These are phyloP conservation scores for Hydrolagus affinis DNA, from an alignment of 2,113 vertebrate genomes.

Conservation along the genomic window DNA sequence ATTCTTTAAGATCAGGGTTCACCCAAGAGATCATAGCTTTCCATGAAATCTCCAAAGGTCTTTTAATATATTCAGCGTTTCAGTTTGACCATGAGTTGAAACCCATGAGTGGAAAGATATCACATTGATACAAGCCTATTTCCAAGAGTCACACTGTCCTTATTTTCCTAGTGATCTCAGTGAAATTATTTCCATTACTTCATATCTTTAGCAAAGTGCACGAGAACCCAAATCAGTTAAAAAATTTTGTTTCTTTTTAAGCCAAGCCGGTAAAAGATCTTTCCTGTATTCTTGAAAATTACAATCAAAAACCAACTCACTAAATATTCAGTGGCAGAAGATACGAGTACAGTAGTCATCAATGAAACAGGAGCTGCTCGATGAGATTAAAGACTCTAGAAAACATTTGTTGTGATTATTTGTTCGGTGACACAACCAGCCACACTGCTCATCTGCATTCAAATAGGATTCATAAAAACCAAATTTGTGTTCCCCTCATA, in stretches of 20 bases:
- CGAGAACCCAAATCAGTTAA: background rate
- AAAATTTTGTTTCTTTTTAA: background rate
- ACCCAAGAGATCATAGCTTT: no score
- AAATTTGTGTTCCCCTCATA: slow-evolving; percentile 10
- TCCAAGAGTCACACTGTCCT: background rate
- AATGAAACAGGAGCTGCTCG: slow-evolving; percentile 15
- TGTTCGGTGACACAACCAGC: background rate
- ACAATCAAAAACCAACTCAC: background rate
- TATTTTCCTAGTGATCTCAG: background rate
- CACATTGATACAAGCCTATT: background rate
- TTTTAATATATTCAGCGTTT: no score
- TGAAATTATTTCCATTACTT: background rate
- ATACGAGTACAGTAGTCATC: slow-evolving; percentile 17
- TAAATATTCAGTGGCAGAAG: slow-evolving; percentile 5
- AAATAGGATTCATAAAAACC: slow-evolving; percentile 16
- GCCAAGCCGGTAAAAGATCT: background rate
- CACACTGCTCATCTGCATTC: slow-evolving; percentile 19
- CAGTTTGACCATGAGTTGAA: no score
- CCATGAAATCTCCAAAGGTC: no score
- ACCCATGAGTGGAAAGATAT: background rate
- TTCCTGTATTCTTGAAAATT: slow-evolving; percentile 13
- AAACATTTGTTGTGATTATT: slow-evolving; percentile 18
- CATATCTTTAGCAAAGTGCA: background rate
- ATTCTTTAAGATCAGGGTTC: no score
- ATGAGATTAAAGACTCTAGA: background rate